These are phyloP conservation scores for Agrilus mali DNA, from an alignment of 2,888 invertebrate genomes.

Conservation along the genomic window DNA sequence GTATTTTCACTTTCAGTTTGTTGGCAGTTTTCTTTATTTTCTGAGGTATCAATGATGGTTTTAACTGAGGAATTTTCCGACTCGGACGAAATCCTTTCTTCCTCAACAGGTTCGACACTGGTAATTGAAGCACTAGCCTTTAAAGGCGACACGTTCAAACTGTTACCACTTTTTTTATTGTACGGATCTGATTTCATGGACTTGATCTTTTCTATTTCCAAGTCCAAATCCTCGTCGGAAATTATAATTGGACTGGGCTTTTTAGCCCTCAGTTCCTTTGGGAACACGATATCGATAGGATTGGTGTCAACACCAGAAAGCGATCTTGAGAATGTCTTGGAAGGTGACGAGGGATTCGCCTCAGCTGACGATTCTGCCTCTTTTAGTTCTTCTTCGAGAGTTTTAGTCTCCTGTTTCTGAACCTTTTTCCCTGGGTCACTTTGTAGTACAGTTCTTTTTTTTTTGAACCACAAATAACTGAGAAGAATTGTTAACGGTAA, in stretches of 20 bases:
- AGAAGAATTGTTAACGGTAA: conserved; percentile 68
- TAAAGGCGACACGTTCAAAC: no score
- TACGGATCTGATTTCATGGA: conserved; percentile 32
- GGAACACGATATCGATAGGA: conserved; percentile 50
- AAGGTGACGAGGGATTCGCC: conserved; percentile 24
- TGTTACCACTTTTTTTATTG: no score
- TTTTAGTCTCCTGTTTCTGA: conserved; percentile 15
- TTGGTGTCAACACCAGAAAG: conserved; percentile 47
- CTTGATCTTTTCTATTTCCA: conserved; percentile 51
- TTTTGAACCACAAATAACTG: conserved; percentile 73
- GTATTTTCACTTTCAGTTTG: no score
- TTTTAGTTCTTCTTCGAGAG: conserved; percentile 37
- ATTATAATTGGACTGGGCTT: conserved; percentile 44
- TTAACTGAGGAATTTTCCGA: no score
- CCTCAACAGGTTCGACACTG: no score
- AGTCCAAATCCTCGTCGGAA: conserved; percentile 54
- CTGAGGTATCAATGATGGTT: no score
- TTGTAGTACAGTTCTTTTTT: conserved; percentile 59
- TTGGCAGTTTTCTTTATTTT: no score
- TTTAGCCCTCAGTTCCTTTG: conserved; percentile 26
- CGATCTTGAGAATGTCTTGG: conserved; percentile 32
- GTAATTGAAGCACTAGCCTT: no score
- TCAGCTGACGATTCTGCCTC: conserved; percentile 18
- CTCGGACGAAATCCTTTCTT: no score
- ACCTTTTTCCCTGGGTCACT: conserved; percentile 51